phyloP scores from a whole-genome alignment of 2,888 invertebrate species.

The Cryptus armator region DNA sequence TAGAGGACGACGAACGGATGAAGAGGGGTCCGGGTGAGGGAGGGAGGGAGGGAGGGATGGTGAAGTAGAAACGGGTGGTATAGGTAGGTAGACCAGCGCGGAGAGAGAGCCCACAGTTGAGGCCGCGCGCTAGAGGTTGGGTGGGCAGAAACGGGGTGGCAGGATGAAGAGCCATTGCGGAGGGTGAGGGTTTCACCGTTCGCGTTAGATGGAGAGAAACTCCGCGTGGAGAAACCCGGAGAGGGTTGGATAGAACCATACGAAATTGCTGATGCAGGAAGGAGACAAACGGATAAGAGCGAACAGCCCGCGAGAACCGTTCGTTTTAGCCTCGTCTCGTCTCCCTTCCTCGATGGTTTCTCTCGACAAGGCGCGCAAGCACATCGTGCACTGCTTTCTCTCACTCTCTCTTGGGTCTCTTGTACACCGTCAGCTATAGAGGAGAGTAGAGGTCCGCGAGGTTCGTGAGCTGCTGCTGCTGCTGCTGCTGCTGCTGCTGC shows the following conservation, averaged over 20 bases:
- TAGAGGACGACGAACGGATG: constrained; percentile 61
- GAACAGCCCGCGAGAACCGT: constrained; percentile 70
- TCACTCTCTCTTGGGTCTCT: constrained; percentile 55
- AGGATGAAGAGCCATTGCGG: constrained; percentile 60
- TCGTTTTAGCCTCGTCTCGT: constrained; percentile 60
- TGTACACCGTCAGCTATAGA: constrained; percentile 25
- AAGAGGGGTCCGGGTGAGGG: not conserved
- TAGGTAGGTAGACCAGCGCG: constrained; percentile 47
- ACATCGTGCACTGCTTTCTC: constrained; percentile 40
- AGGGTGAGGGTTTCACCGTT: constrained; percentile 65
- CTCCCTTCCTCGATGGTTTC: constrained; percentile 16
- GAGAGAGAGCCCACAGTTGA: constrained; percentile 48
- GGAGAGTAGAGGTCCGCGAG: constrained; percentile 61
- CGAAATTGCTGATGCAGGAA: constrained; percentile 44
- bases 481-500: constrained; percentile 34
- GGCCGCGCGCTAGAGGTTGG: constrained; percentile 49
- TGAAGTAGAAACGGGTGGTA: constrained; percentile 55
- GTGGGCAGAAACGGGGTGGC: constrained; percentile 53
- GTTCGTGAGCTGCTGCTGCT: constrained; percentile 58
- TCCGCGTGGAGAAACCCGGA: constrained; percentile 59
- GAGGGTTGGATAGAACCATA: constrained; percentile 44
- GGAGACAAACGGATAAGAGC: constrained; percentile 74
- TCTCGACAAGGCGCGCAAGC: constrained; percentile 2
- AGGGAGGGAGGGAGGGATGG: constrained; percentile 39
- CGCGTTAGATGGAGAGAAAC: constrained; percentile 28